Evolutionary conservation across 2,888 invertebrate species (phyloP).

Genomic region (Alitta virens): DNA sequence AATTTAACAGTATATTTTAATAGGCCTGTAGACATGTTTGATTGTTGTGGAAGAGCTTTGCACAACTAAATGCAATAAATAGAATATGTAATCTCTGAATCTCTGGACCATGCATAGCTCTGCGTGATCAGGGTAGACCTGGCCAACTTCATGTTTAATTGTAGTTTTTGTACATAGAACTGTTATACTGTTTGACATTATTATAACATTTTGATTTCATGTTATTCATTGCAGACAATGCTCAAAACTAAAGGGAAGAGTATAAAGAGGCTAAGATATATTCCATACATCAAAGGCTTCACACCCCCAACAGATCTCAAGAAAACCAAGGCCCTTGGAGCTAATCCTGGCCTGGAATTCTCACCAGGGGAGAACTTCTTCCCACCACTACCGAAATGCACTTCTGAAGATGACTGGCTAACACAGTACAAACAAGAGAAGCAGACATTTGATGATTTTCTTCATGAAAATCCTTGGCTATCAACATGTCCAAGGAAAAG

Average conservation of each 20-base stretch:
- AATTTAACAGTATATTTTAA: no score
- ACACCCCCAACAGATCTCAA: slow-evolving; percentile 29
- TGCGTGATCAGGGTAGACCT: no score
- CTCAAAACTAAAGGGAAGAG: slow-evolving; percentile 6
- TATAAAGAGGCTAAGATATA: neutral
- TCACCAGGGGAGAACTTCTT: slow-evolving; percentile 31
- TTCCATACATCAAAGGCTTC: slow-evolving; percentile 43
- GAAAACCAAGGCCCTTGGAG: slow-evolving; percentile 37
- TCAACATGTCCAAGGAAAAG: slow-evolving; percentile 40
- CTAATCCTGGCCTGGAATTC: neutral
- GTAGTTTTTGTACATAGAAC: no score
- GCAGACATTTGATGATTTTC: slow-evolving; percentile 42
- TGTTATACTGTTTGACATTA: no score
- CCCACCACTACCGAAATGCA: slow-evolving; percentile 37
- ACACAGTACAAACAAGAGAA: slow-evolving; percentile 50
- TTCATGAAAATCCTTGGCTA: slow-evolving; percentile 45
- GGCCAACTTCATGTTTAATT: no score
- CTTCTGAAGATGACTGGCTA: slow-evolving; percentile 47
- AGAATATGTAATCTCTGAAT: no score
- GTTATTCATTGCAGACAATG: slow-evolving; percentile 8
- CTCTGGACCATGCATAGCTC: no score
- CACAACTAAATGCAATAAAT: no score
- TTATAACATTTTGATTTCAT: no score
- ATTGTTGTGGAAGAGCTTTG: no score
- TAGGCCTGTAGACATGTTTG: no score